Base-by-base conservation (phyloP, 2,888 invertebrate species). In the Holacanthella duospinosa region DNA sequence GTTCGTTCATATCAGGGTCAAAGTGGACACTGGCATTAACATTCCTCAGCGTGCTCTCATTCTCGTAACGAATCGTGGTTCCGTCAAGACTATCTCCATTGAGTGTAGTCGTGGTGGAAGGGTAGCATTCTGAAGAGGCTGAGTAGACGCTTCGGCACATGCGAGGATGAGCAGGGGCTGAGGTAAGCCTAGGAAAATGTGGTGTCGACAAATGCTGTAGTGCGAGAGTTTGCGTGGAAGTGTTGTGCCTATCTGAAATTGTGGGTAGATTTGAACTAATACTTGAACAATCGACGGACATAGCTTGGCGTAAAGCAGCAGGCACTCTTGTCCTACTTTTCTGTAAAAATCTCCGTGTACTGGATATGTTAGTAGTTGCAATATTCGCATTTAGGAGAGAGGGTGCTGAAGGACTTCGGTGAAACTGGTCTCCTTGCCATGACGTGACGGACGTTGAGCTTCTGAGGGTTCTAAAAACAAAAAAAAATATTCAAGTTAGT, bases 1-100 rank as follows among this genome's bases (percentile, higher is more conserved):
- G 88, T 4, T 29, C 55, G 6, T 27, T 27, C 6, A 26, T 3
- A 12, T 29, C 29, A 12, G 61, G 25, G 6, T 43, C 27, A 27
- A 59, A 59, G 56, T 63, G 60, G n/a, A 60, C 61, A 56, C 61
- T 55, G 27, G 61, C 60, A n/a, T 64, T 62, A 26, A 59, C 59
- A 27, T 36, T 59, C 36, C 59, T 24, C 3, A 59, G 24, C 3
- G n/a, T 19, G 21, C 57, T 55, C n/a, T 55, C 55, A 29, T 36
- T 53, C 28, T 12, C 48, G 21, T 19, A 26, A 53, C 26, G 28
- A 24, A 27, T 62, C 27, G 24, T 29, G 12, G 26, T 48, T 16
- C 12, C 25, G 6, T 29, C 28, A 2, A 28, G 19, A 24, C 12
- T 6, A 26, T 59, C 59, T 21, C 21, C 48, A 48, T 48, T 48